These are phyloP conservation scores for Rhamphomyia laevipes DNA, from an alignment of 2,888 invertebrate genomes.

Conservation along the genomic window DNA sequence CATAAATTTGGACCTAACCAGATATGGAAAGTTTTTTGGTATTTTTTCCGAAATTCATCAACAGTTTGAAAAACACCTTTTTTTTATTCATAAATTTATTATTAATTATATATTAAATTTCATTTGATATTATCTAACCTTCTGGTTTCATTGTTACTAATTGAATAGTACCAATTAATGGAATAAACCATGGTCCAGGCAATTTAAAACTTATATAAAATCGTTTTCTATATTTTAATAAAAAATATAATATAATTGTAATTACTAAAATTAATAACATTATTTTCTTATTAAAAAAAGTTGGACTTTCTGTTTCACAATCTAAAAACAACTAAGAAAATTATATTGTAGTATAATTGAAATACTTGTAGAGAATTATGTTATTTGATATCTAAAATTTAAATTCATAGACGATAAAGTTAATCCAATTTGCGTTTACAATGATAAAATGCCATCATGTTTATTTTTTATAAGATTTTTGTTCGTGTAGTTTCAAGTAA, in stretches of 20 bases:
- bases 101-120: no score
- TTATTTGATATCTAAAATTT: no score
- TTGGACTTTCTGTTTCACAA: no score
- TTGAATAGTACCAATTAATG: conserved; percentile 31
- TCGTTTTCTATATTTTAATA: conserved; percentile 3
- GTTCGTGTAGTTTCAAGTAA: no score
- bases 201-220: conserved; percentile 19
- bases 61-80: conserved; percentile 12
- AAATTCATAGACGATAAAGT: no score
- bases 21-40: conserved; percentile 25
- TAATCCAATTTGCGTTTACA: no score
- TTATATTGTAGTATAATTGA: no score
- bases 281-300: background rate
- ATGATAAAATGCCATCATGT: no score
- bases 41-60: conserved; percentile 23
- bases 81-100: background rate
- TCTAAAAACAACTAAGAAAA: no score
- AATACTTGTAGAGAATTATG: no score
- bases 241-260: background rate
- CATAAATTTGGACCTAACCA: conserved; percentile 33
- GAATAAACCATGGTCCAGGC: conserved; percentile 31
- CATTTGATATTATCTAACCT: conserved; percentile 20
- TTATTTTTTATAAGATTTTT: no score
- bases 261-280: background rate
- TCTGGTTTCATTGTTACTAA: conserved; percentile 31